Percentiles rank a stretch among this genome's conserved stretches.
Conservation (phyloP, 2,797 vertebrate species). For the Crocidura indochinensis region DNA sequence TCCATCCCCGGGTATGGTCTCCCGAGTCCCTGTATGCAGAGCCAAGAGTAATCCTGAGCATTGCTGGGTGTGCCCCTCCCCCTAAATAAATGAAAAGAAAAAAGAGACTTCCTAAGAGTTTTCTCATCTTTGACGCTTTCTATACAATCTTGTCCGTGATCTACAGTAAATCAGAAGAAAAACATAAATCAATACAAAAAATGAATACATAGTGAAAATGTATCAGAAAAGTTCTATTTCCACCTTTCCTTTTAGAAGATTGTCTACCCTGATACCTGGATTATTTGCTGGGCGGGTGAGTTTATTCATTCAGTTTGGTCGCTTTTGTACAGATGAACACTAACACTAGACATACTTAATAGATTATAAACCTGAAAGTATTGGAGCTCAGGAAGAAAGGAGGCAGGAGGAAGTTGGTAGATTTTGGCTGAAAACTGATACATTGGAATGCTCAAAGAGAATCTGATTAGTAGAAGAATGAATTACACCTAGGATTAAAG, state of each 20-base stretch:
- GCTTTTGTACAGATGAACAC: slow-evolving; percentile 14
- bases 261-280: neutral
- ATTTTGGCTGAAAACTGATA: slow-evolving; percentile 11
- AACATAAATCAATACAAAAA: slow-evolving; percentile 8
- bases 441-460: neutral
- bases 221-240: neutral
- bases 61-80: no score
- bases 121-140: slow-evolving; percentile 55
- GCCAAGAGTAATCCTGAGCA: no score
- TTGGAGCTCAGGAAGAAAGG: slow-evolving; percentile 39
- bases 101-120: slow-evolving; percentile 41
- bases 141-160: neutral
- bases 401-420: neutral
- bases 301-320: neutral
- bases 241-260: neutral
- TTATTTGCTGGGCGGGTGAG: neutral
- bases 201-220: neutral
- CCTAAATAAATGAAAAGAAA: neutral
- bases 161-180: neutral
- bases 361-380: neutral
- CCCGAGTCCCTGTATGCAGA: no score
- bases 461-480: neutral
- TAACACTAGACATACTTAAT: slow-evolving; percentile 5
- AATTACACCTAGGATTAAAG: slow-evolving; percentile 4
- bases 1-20: no score